These are phyloP conservation scores for Drosophila subquinaria DNA, from an alignment of 2,888 invertebrate genomes.

Conservation along the genomic window DNA sequence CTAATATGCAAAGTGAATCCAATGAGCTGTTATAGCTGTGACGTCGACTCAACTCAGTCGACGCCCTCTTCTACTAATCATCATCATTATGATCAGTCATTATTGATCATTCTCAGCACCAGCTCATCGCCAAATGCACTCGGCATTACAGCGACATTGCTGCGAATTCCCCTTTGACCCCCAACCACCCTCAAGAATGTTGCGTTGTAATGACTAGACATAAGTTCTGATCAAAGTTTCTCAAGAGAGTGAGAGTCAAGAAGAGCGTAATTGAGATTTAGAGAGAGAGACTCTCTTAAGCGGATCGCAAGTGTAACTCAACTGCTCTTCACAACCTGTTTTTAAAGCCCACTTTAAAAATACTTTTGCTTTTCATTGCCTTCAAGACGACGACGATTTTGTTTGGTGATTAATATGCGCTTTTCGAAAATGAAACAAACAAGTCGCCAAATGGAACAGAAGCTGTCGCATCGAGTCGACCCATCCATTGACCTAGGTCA, in stretches of 20 bases:
- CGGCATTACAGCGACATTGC: conserved; percentile 63
- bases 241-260: conserved; percentile 46
- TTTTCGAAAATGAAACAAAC: conserved; percentile 70
- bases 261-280: conserved; percentile 12
- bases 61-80: conserved; percentile 45
- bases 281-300: conserved; percentile 57
- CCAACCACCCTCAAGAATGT: conserved; percentile 4
- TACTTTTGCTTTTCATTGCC: conserved; percentile 80
- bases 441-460: conserved; percentile 58
- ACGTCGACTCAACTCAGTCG: conserved; percentile 34
- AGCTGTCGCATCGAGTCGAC: conserved; percentile 46
- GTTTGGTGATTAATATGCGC: conserved; percentile 78
- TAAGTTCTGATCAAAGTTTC: conserved; percentile 34
- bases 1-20: conserved; percentile 63
- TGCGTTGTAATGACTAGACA: conserved; percentile 40
- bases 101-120: conserved; percentile 22
- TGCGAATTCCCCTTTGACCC: conserved; percentile 11
- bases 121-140: conserved; percentile 61
- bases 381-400: conserved; percentile 68
- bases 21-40: conserved; percentile 30
- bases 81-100: conserved; percentile 25
- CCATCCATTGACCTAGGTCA: conserved; percentile 66
- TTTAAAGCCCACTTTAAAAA: conserved; percentile 79
- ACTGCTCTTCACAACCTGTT: conserved; percentile 76
- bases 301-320: conserved; percentile 59